Percentiles rank a stretch among this genome's conserved stretches.
phyloP scores from a whole-genome alignment of 2,797 vertebrate genomes.

The Caiman crocodilus region DNA sequence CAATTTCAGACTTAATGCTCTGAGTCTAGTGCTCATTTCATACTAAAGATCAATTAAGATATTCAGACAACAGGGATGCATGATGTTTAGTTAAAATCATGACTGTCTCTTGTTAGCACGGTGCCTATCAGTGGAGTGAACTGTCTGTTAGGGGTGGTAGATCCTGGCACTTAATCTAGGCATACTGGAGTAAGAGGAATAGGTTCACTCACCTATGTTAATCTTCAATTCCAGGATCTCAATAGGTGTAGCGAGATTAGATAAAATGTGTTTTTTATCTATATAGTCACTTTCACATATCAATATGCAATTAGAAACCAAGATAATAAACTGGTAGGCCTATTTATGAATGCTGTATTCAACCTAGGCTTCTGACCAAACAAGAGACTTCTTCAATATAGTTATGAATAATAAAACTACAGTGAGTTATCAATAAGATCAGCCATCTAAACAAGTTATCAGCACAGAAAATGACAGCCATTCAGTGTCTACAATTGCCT shows the following conservation, averaged over 20 bases:
- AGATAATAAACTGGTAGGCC: not conserved
- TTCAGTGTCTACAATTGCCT: slow-evolving; percentile 65
- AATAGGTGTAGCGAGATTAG: not conserved
- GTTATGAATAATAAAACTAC: slow-evolving; percentile 57
- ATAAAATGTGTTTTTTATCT: not conserved
- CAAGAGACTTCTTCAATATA: slow-evolving; percentile 19
- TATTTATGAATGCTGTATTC: not conserved
- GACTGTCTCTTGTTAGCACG: not conserved
- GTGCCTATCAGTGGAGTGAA: not conserved
- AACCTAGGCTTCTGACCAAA: not conserved
- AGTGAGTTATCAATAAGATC: slow-evolving; percentile 37
- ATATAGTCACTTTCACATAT: not conserved
- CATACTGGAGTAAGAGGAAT: no score
- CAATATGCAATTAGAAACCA: not conserved
- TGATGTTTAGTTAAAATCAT: slow-evolving; percentile 33
- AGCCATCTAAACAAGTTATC: slow-evolving; percentile 47
- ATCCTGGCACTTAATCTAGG: not conserved
- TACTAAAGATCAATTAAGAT: slow-evolving; percentile 1
- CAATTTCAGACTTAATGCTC: not conserved
- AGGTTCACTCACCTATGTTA: no score
- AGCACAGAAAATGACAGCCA: slow-evolving; percentile 66
- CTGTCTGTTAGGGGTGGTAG: not conserved
- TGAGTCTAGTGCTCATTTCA: not conserved
- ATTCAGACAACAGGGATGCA: not conserved
- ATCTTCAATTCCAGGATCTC: not conserved